phyloP scores from a whole-genome alignment of 2,113 vertebrate genomes.

The Seriola aureovittata region DNA sequence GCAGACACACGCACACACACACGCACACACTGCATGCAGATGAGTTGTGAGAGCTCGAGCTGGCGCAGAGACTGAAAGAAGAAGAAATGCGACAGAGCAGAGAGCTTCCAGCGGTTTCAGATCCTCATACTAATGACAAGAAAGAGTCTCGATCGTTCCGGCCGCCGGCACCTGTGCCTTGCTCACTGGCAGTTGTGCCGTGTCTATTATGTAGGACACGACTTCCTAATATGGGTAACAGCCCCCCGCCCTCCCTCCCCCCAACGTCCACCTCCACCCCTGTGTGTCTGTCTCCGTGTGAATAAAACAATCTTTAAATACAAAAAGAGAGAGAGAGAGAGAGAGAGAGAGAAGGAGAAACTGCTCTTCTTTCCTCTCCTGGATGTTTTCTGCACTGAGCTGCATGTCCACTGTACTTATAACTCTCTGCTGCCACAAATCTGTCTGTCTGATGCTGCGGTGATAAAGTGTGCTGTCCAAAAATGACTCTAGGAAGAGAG shows the following conservation, averaged over 20 bases:
- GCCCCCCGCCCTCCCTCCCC: not conserved
- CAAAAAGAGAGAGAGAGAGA: not conserved
- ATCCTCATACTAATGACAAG: slow-evolving; percentile 44
- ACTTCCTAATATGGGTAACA: slow-evolving; percentile 83
- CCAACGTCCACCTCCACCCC: slow-evolving; percentile 59
- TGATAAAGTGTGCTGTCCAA: slow-evolving; percentile 14
- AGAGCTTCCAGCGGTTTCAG: slow-evolving; percentile 64
- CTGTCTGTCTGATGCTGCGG: slow-evolving; percentile 19
- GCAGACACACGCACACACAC: not conserved
- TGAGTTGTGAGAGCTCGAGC: slow-evolving; percentile 40
- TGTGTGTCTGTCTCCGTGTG: slow-evolving; percentile 45
- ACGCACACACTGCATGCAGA: slow-evolving; percentile 54
- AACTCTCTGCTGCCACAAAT: slow-evolving; percentile 10
- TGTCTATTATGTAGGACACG: slow-evolving; percentile 75
- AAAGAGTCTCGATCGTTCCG: not conserved
- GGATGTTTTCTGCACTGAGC: not conserved
- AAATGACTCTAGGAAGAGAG: slow-evolving; percentile 33
- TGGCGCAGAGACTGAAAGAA: slow-evolving; percentile 50
- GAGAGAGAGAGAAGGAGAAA: not conserved
- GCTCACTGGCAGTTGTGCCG: slow-evolving; percentile 67
- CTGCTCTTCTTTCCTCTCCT: not conserved
- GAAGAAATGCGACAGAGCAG: slow-evolving; percentile 46
- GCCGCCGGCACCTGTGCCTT: slow-evolving; percentile 69
- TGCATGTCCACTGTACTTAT: not conserved
- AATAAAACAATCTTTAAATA: slow-evolving; percentile 53